Evolutionary conservation across 2,797 vertebrate genomes (phyloP).

Genomic region (Enoplosus armatus): DNA sequence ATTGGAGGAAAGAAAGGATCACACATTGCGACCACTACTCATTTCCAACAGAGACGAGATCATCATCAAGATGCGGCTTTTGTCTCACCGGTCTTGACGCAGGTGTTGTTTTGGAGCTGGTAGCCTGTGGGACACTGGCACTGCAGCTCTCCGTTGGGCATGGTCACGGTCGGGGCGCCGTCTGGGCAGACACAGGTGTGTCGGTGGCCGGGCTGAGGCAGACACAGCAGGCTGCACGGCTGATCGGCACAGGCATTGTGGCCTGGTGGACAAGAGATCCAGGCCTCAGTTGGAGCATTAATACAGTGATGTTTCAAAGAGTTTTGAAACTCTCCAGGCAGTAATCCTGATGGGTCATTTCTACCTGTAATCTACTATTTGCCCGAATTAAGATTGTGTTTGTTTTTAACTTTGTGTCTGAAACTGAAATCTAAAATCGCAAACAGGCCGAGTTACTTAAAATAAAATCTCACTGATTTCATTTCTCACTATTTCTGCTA

Average conservation of each 20-base stretch:
- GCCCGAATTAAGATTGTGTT: not conserved
- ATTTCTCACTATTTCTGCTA: not conserved
- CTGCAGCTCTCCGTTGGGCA: conserved; percentile 87
- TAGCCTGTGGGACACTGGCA: conserved; percentile 93
- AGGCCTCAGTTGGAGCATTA: not conserved
- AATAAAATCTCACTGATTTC: not conserved
- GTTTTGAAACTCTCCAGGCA: not conserved
- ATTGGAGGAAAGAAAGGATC: conserved; percentile 14
- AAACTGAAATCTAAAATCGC: not conserved
- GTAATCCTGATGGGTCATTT: not conserved
- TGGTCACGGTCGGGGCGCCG: conserved; percentile 82
- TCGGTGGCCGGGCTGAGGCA: conserved; percentile 89
- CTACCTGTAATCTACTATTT: not conserved
- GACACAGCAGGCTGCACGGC: conserved; percentile 94
- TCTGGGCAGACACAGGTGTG: conserved; percentile 93
- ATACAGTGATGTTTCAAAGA: not conserved
- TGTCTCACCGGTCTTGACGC: conserved; percentile 89
- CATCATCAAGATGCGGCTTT: not conserved
- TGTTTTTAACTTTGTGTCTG: not conserved
- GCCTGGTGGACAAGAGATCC: conserved; percentile 77
- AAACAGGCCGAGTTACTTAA: not conserved
- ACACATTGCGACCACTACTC: not conserved
- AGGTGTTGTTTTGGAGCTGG: conserved; percentile 87
- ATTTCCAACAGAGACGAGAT: not conserved
- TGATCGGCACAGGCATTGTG: conserved; percentile 90